These are phyloP conservation scores for Petrocephalus microphthalmus DNA, from an alignment of 2,113 vertebrate species.

Conservation along the genomic window DNA sequence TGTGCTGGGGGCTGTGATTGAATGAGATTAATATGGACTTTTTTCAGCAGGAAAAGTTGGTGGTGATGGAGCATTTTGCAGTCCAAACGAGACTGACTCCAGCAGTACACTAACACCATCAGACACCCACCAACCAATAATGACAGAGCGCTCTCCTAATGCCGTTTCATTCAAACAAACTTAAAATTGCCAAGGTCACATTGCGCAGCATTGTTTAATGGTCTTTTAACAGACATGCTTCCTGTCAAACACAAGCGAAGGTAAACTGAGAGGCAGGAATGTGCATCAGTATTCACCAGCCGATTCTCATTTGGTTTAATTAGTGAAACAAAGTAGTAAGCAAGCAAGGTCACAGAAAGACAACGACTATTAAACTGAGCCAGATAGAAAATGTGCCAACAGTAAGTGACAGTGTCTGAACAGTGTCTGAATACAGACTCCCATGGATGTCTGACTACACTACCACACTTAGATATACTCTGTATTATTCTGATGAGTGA, in stretches of 20 bases:
- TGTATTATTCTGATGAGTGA: not conserved
- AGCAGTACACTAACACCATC: not conserved
- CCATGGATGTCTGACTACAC: not conserved
- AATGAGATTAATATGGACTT: too few relatives aligned
- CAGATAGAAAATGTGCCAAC: not conserved
- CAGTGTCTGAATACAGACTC: not conserved
- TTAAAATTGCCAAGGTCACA: not conserved
- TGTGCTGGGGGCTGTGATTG: too few relatives aligned
- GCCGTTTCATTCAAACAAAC: not conserved
- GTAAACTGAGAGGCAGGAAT: not conserved
- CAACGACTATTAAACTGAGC: not conserved
- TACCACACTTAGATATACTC: not conserved
- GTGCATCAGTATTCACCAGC: not conserved
- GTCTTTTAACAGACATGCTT: not conserved
- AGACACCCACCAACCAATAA: not conserved
- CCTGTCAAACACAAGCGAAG: not conserved
- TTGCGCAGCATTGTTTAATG: not conserved
- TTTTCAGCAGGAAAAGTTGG: too few relatives aligned
- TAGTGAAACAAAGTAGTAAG: not conserved
- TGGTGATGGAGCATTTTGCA: too few relatives aligned
- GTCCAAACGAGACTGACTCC: too few relatives aligned
- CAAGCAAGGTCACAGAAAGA: not conserved
- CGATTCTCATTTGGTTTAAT: not conserved
- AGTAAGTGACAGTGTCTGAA: not conserved
- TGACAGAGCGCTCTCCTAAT: too few relatives aligned